Base-by-base conservation (phyloP, 2,797 vertebrate species). In the Tragelaphus eurycerus region DNA sequence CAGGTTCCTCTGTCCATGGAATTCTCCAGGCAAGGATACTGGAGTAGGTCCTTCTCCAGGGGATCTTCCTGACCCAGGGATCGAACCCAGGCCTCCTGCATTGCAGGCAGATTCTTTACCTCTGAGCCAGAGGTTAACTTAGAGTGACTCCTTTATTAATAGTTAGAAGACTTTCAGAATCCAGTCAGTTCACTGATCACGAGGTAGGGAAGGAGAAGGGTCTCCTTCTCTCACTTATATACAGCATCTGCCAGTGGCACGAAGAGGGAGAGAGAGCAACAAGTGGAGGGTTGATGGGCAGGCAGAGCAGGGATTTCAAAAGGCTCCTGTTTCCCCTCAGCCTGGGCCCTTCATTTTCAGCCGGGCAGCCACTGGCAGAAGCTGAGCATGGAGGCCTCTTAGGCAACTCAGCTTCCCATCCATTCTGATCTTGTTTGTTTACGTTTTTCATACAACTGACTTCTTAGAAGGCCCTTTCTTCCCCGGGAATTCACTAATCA, bases 401-500 rank as follows among this genome's bases (percentile, higher is more conserved):
- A 52, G 74, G 81, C 78, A 92, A 82, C 94, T 97, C 67, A 54
- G 62, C 17, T 55, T 97, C 88, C 83, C 48, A 86, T 54, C 60
- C 31, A 55, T 90, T 94, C 52, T 34, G 83, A 96, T 92, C 96
- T 93, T 92, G 92, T 97, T 97, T 97, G 87, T 95, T 94, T 87
- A 84, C 82, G 31, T 96, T 96, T 97, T 97, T 62, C 93, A 96
- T 50, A 57, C 31, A 83, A 46, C 64, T 38, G 89, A 92, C 85
- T 94, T 96, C 96, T 97, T 95, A 97, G 92, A 96, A 93, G 91
- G 83, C 71, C 52, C 85, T 94, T 96, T 81, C 86, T 96, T 97
- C 89, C 96, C 83, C 62, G 90, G 97, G 95, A 98, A 97, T 96
- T 97, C 94, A 81, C 79, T 96, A 94, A 98, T 97, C 95, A 97